These are phyloP conservation scores for Heliconius hortense DNA, from an alignment of 2,888 invertebrate species.

Conservation along the genomic window DNA sequence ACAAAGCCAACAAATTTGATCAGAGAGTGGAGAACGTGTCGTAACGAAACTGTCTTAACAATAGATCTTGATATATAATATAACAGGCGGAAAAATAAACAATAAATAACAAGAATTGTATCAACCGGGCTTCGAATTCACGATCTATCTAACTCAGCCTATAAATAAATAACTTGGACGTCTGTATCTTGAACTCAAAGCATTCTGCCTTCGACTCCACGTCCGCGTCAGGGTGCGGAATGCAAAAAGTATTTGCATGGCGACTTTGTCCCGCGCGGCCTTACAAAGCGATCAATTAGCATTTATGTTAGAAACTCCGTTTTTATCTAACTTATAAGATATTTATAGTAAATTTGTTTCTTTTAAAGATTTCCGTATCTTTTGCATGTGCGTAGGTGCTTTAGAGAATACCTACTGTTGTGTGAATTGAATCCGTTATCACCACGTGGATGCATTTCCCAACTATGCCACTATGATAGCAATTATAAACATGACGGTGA, in stretches of 20 bases:
- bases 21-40: no score
- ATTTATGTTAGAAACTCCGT: constrained; percentile 56
- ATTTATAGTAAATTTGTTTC: neutral
- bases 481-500: no score
- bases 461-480: neutral
- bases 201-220: constrained; percentile 36
- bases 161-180: constrained; percentile 17
- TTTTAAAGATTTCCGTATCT: neutral
- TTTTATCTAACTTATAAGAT: constrained; percentile 39
- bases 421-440: neutral
- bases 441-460: neutral
- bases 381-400: no score
- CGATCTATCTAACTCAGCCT: constrained; percentile 12
- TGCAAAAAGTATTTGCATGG: constrained; percentile 65
- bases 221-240: constrained; percentile 49
- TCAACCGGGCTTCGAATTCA: constrained; percentile 2
- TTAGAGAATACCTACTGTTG: no score
- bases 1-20: no score
- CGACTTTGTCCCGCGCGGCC: constrained; percentile 57
- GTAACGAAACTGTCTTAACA: neutral
- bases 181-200: constrained; percentile 18
- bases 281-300: constrained; percentile 72
- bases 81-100: no score
- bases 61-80: neutral
- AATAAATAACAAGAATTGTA: constrained; percentile 1